phyloP scores from a whole-genome alignment of 2,888 invertebrate species.

The Drosophila emarginata region DNA sequence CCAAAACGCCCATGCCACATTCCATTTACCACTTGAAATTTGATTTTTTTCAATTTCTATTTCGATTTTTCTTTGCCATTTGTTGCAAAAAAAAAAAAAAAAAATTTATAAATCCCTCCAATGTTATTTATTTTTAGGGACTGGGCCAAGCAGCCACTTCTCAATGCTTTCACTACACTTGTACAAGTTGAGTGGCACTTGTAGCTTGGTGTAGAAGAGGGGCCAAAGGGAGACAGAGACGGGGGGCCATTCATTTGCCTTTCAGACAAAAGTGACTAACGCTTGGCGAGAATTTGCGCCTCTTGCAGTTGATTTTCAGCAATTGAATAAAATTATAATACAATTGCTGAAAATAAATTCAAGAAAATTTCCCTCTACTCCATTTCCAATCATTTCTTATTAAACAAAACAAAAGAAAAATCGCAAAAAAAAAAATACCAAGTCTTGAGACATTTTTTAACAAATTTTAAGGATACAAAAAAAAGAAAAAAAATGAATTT shows the following conservation, averaged over 20 bases:
- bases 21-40: constrained; percentile 65
- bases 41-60: constrained; percentile 69
- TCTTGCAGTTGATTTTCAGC: constrained; percentile 38
- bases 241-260: constrained; percentile 28
- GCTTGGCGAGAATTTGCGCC: constrained; percentile 19
- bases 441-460: constrained; percentile 15
- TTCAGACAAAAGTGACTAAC: constrained; percentile 39
- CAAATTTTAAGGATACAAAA: constrained; percentile 17
- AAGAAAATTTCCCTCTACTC: not conserved
- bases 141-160: constrained; percentile 43
- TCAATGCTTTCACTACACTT: constrained; percentile 48
- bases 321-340: constrained; percentile 34
- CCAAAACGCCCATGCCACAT: not conserved
- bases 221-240: not conserved
- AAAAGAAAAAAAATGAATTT: constrained; percentile 37
- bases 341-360: constrained; percentile 7
- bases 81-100: constrained; percentile 55
- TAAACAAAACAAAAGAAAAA: constrained; percentile 1
- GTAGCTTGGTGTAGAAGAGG: constrained; percentile 6
- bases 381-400: not conserved
- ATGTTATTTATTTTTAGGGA: constrained; percentile 1
- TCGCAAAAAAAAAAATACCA: not conserved
- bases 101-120: not conserved
- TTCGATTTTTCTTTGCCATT: constrained; percentile 63
- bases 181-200: constrained; percentile 67